Conservation (phyloP, 2,113 vertebrate genomes). For the Scartelaos histophorus region DNA sequence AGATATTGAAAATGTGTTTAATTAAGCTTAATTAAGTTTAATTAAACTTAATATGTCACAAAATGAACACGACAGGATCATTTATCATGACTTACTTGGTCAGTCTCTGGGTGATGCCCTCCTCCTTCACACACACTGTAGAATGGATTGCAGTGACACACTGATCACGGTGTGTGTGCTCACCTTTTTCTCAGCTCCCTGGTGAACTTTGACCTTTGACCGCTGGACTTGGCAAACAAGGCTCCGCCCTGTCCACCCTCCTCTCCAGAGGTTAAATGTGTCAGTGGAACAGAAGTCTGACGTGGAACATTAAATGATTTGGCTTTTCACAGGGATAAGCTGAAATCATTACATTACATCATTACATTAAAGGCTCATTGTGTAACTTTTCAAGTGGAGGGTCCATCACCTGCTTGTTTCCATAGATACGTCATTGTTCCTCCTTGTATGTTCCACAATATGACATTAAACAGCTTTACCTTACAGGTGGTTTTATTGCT, state of each 20-base stretch:
- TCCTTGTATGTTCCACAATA: too few relatives aligned
- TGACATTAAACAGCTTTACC: too few relatives aligned
- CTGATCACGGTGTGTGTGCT: neutral
- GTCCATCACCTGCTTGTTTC: too few relatives aligned
- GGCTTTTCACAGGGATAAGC: neutral
- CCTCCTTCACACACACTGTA: neutral
- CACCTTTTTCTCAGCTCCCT: conserved; percentile 3
- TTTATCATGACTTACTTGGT: too few relatives aligned
- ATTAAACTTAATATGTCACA: too few relatives aligned
- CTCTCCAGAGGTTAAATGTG: neutral
- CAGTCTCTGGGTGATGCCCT: neutral
- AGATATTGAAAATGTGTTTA: too few relatives aligned
- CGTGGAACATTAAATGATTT: neutral
- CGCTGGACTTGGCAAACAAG: conserved; percentile 9
- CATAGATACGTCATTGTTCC: too few relatives aligned
- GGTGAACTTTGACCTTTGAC: neutral
- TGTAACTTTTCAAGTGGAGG: too few relatives aligned
- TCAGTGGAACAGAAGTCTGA: conserved; percentile 1
- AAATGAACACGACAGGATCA: too few relatives aligned
- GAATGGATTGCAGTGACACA: neutral
- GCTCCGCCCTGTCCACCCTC: neutral
- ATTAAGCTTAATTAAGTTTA: too few relatives aligned
- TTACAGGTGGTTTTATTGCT: too few relatives aligned
- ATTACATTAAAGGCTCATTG: neutral
- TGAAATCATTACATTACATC: neutral